Base-by-base conservation (phyloP, 2,888 invertebrate species). In the Microplitis manilae region DNA sequence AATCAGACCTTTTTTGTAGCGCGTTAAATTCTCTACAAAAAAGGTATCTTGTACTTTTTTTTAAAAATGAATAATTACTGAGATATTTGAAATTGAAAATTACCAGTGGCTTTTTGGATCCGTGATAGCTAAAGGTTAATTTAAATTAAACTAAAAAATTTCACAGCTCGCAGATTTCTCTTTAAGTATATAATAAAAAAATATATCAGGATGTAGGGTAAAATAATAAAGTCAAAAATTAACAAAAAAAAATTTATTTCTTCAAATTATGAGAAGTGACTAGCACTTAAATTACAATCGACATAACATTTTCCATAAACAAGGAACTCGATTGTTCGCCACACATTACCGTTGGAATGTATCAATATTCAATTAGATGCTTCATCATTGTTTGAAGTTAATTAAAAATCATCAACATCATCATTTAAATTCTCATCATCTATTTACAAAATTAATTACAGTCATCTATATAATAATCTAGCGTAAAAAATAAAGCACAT, bases 211-310 rank as follows among this genome's bases (percentile, higher is more conserved):
- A 30, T 50, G 2, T 50, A 50, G 50, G 13, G 2, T 50, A 50
- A 9, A 50, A 50, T 9, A 50, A 50, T 9, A 8, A 50, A 13
- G 13, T 13, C 13, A 50, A 9, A 76, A 76, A 83, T 85, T 86
- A 88, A 87, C 86, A 81, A 85, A 87, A 86, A 85, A 84, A 86
- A 86, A 83, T 87, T 87, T 88, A 87, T 88, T 88, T 50, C 84
- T 86, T 87, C 83, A 86, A 85, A 86, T 86, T 84, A 85, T 84
- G 88, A 88, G 88, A 88, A 88, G 88, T 88, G 88, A 88, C 88
- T 88, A 88, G 88, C 89, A 89, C 88, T 88, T 86, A 86, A 85
- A 83, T 84, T 75, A 70, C 61, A 75, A 68, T 75, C 68, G 60
- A 62, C 30, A 30, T 20, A 62, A 68, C 74, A 62, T 74, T 17